Evolutionary conservation across 1,140 invertebrate genomes (phyloP).

Genomic region (Thalassaphorura encarpata): DNA sequence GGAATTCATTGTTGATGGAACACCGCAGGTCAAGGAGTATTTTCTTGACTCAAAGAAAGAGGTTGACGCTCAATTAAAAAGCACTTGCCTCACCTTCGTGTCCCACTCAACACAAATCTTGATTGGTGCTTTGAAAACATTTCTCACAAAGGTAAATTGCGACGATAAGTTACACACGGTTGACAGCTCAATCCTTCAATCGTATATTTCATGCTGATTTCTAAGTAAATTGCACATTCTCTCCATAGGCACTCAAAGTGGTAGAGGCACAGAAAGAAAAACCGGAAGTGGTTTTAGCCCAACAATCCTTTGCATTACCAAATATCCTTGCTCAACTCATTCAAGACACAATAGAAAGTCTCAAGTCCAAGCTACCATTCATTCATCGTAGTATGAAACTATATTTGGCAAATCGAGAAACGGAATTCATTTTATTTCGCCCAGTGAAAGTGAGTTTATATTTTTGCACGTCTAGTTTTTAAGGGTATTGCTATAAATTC

Average conservation of each 20-base stretch:
- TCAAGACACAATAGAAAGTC: conserved; percentile 47
- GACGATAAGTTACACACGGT: not conserved
- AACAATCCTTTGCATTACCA: conserved; percentile 43
- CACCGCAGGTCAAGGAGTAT: conserved; percentile 83
- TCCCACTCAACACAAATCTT: conserved; percentile 63
- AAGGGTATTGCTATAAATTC: not conserved
- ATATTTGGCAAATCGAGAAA: conserved; percentile 92
- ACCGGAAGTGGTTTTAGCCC: conserved; percentile 35
- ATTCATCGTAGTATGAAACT: conserved; percentile 83
- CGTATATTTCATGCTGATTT: not conserved
- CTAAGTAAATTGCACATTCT: conserved; percentile 20
- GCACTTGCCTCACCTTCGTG: conserved; percentile 84
- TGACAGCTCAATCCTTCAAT: not conserved
- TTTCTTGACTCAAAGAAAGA: conserved; percentile 88
- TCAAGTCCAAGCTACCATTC: conserved; percentile 66
- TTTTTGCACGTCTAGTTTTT: not conserved
- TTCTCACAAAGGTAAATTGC: conserved; percentile 58
- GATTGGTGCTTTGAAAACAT: conserved; percentile 57
- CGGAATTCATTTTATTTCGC: conserved; percentile 88
- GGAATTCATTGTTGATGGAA: conserved; percentile 82
- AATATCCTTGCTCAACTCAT: conserved; percentile 40
- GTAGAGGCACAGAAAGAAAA: conserved; percentile 34
- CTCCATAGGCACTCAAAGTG: conserved; percentile 38
- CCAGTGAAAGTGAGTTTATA: conserved; percentile 63
- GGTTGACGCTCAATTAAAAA: conserved; percentile 83